Percentiles rank a stretch among this genome's conserved stretches.
Conservation (phyloP, 2,888 invertebrate genomes). For the Tineola bisselliella region DNA sequence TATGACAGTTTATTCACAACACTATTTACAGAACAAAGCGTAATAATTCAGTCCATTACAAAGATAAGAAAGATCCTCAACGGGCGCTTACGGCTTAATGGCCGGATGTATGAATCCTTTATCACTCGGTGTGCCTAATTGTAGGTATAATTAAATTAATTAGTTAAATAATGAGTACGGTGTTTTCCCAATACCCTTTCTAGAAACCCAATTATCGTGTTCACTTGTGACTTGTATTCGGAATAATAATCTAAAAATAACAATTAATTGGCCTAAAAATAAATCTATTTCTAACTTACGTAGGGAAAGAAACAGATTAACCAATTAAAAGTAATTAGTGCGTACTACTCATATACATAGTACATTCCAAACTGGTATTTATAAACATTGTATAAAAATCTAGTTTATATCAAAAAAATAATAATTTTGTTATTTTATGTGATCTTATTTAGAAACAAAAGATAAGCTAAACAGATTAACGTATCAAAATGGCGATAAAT, state of each 20-base stretch:
- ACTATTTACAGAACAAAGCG: not conserved
- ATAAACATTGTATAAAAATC: no score
- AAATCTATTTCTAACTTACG: no score
- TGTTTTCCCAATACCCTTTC: constrained; percentile 28
- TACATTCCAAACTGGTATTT: no score
- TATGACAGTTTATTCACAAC: no score
- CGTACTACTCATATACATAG: no score
- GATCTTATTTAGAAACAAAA: not conserved
- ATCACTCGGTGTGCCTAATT: constrained; percentile 31
- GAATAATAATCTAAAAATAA: not conserved
- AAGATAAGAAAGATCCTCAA: not conserved
- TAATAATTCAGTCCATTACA: not conserved
- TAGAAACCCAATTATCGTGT: not conserved
- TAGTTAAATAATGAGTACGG: constrained; percentile 31
- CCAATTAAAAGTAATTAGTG: no score
- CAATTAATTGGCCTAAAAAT: not conserved
- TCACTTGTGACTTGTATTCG: not conserved
- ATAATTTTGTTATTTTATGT: no score
- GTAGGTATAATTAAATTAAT: constrained; percentile 37
- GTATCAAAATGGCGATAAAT: not conserved
- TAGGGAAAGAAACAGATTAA: no score
- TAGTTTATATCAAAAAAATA: no score
- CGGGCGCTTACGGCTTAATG: constrained; percentile 21
- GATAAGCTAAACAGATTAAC: not conserved
- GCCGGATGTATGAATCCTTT: constrained; percentile 27